Conservation (phyloP, 2,888 invertebrate species). For the Drosophila setosimentum region DNA sequence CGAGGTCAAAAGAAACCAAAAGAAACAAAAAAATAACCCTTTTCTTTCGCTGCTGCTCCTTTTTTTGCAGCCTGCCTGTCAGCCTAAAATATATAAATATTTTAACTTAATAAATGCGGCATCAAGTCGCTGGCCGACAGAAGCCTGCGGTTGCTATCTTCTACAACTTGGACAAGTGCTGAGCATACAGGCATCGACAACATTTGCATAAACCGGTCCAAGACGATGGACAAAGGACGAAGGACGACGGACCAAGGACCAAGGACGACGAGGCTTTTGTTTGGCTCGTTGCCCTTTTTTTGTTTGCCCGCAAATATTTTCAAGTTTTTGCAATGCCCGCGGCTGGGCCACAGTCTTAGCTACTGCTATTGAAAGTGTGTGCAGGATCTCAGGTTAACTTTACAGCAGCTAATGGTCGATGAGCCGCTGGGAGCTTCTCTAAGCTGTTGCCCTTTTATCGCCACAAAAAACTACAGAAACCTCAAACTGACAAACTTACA, state of each 20-base stretch:
- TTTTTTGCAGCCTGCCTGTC: slow-evolving; percentile 24
- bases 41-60: slow-evolving; percentile 5
- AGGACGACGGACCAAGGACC: neutral
- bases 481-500: slow-evolving; percentile 47
- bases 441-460: slow-evolving; percentile 48
- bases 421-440: slow-evolving; percentile 52
- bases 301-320: slow-evolving; percentile 41
- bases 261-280: slow-evolving; percentile 25
- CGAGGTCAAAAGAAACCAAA: slow-evolving; percentile 6
- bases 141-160: slow-evolving; percentile 40
- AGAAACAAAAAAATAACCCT: slow-evolving; percentile 4
- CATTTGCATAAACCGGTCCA: slow-evolving; percentile 70
- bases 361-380: slow-evolving; percentile 18
- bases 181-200: slow-evolving; percentile 47
- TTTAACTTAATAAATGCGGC: slow-evolving; percentile 75
- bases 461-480: slow-evolving; percentile 10
- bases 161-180: slow-evolving; percentile 52
- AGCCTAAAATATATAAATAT: slow-evolving; percentile 74
- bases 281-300: slow-evolving; percentile 49
- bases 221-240: neutral
- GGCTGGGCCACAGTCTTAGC: slow-evolving; percentile 13
- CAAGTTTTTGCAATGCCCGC: slow-evolving; percentile 35
- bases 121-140: slow-evolving; percentile 40
- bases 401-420: slow-evolving; percentile 63
- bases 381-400: slow-evolving; percentile 46